A percentile compares a stretch with the other conserved stretches of the same genome.
phyloP scores from a whole-genome alignment of 2,113 vertebrate genomes.

The Poeciliopsis turrubarensis region DNA sequence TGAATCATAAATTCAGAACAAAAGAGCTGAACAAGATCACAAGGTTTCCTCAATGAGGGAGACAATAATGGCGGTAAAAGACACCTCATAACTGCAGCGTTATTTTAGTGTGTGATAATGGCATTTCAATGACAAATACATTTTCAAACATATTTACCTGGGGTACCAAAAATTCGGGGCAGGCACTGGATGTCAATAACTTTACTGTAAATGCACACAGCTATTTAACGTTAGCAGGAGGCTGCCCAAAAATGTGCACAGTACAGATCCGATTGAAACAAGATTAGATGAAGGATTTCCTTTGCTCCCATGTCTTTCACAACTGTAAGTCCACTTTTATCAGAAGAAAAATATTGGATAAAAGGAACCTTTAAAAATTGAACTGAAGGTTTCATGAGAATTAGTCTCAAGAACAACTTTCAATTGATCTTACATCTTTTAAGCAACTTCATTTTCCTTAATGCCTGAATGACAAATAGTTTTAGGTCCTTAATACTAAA shows the following conservation, averaged over 20 bases:
- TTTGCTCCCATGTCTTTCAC: not conserved
- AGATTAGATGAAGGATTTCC: not conserved
- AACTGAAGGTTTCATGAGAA: not conserved
- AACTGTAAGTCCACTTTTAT: not conserved
- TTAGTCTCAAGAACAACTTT: not conserved
- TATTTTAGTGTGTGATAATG: too few species aligned
- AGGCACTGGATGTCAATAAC: not conserved
- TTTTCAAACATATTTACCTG: too few species aligned
- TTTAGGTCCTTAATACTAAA: too few species aligned
- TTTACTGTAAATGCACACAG: not conserved
- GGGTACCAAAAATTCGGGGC: not conserved
- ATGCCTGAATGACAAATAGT: too few species aligned
- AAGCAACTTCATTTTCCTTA: too few species aligned
- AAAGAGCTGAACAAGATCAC: too few species aligned
- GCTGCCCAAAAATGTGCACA: not conserved
- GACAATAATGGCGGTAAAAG: too few species aligned
- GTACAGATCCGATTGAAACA: not conserved
- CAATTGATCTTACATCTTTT: too few species aligned
- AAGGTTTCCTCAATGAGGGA: too few species aligned
- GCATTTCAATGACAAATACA: too few species aligned
- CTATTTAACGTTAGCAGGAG: not conserved
- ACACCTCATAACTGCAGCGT: too few species aligned
- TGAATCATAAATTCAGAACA: too few species aligned
- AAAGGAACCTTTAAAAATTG: not conserved
- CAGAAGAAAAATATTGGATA: not conserved